Base-by-base conservation (phyloP, 1,140 invertebrate species). In the Psix sp. region DNA sequence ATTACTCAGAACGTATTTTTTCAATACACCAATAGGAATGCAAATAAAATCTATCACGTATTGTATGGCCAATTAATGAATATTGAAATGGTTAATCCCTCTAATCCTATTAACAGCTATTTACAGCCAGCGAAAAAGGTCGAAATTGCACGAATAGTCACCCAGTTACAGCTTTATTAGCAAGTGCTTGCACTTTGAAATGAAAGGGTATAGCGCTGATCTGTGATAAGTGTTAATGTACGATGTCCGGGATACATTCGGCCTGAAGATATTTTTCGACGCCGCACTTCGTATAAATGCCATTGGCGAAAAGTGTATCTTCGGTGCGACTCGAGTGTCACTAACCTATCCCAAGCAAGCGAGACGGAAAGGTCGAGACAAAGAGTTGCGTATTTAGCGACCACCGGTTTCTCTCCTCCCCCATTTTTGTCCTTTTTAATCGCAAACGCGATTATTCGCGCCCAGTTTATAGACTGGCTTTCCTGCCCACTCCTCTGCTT, bases 381-480 rank as follows among this genome's bases (percentile, higher is more conserved):
- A 14, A 48, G 29, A 62, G 5, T 14, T 15, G 9, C 18, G 46
- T 75, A 65, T 76, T 82, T 80, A 78, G 40, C 71, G 45, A 35
- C 29, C 75, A 74, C 77, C 39, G 77, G 76, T 74, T 70, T 20
- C 6, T 3, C 38, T 35, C 31, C n/a, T 31, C 14, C 14, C 36
- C 18, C 3, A 1, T 17, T 36, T n/a, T 9, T 14, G 0, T n/a
- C 1, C 16, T 48, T 33, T 14, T 5, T n/a, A 39, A 52, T 33
- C 17, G 36, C 56, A 59, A 63, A n/a, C 59, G 38, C 51, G 68
- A 60, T 66, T 73, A 73, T 80, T 51, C 77, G 56, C 42, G 31
- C 59, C 51, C n/a, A 65, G 46, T 83, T 83, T 83, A 83, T 82
- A 75, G n/a, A n/a, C n/a, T n/a, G n/a, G n/a, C n/a, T n/a, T n/a